Evolutionary conservation across 2,113 vertebrate genomes (phyloP), one percentile per base, ranked within the genome.

Genomic region (Motacilla tschutschensis): DNA sequence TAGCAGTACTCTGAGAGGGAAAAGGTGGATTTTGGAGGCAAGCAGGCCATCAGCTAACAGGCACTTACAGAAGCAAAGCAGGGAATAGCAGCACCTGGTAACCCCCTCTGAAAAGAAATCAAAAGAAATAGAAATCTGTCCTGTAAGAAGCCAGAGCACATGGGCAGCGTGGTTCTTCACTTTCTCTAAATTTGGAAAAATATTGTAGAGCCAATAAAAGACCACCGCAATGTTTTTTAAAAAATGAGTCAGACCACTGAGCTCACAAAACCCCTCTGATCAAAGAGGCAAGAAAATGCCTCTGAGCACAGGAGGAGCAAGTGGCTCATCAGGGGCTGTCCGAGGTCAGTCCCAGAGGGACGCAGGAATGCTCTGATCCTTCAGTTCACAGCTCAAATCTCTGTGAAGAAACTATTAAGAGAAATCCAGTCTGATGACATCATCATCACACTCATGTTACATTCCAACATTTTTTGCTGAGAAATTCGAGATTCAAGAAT

Each of bases 391-490:
- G 80, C 71, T 74, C 73, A 46, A 66, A 73, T 20, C 50, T 7
- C 78, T 87, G 18, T 54, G 44, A 86, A 81, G 64, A 59, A 84
- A 76, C 78, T 65, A 64, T 17, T 43, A 78, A 55, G 63, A 91
- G 78, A 93, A 94, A 92, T 88, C 91, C 93, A 94, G 82, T 15
- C 87, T 79, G 79, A 62, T 92, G 93, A 94, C 89, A 79, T 92
- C 86, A 92, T 8, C 60, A 64, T 58, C 81, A 81, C 35, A 82
- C 86, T 89, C 75, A 40, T 70, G 72, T 79, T 87, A 66, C 89
- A 82, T 86, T 88, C 94, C 91, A 90, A 7, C 19, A 58, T 54
- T 86, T 88, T 86, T 57, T 79, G 63, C 78, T 35, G 47, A 89
- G 74, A 55, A 44, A 85, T 63, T 83, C 8, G 21, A 70, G 81